phyloP scores from a whole-genome alignment of 2,113 vertebrate genomes.

The Toxotes jaculatrix region DNA sequence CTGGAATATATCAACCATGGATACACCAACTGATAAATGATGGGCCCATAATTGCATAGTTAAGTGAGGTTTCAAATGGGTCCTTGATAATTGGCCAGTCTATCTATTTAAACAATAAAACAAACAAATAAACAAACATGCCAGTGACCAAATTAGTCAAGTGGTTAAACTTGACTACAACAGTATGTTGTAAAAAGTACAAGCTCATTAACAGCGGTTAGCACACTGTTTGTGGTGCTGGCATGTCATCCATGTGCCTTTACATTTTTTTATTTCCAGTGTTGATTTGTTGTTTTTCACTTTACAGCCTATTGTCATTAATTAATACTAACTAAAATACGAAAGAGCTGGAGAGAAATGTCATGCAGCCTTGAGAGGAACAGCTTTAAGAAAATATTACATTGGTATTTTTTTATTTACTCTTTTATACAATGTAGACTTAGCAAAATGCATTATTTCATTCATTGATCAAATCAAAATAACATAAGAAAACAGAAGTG shows the following conservation, averaged over 20 bases:
- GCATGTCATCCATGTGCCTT: slow-evolving; percentile 32
- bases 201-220: slow-evolving; percentile 47
- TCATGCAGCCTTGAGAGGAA: slow-evolving; percentile 13
- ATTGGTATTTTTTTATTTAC: background rate
- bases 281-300: slow-evolving; percentile 47
- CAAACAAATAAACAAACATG: slow-evolving; percentile 54
- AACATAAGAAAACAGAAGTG: background rate
- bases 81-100: slow-evolving; percentile 59
- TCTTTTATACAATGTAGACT: background rate
- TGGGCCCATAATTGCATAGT: slow-evolving; percentile 29
- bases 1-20: background rate
- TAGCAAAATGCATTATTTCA: background rate
- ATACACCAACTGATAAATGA: slow-evolving; percentile 3
- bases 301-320: slow-evolving; percentile 37
- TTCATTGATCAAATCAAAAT: background rate
- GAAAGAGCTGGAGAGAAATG: slow-evolving; percentile 27
- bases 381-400: background rate
- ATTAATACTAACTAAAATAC: slow-evolving; percentile 44
- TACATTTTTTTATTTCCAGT: slow-evolving; percentile 40
- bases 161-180: slow-evolving; percentile 36
- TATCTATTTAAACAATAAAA: slow-evolving; percentile 25
- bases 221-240: slow-evolving; percentile 41
- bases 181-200: slow-evolving; percentile 25
- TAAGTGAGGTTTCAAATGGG: slow-evolving; percentile 29
- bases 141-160: slow-evolving; percentile 55